These are phyloP conservation scores for Miltochrista miniata DNA, from an alignment of 2,888 invertebrate genomes.

Conservation along the genomic window DNA sequence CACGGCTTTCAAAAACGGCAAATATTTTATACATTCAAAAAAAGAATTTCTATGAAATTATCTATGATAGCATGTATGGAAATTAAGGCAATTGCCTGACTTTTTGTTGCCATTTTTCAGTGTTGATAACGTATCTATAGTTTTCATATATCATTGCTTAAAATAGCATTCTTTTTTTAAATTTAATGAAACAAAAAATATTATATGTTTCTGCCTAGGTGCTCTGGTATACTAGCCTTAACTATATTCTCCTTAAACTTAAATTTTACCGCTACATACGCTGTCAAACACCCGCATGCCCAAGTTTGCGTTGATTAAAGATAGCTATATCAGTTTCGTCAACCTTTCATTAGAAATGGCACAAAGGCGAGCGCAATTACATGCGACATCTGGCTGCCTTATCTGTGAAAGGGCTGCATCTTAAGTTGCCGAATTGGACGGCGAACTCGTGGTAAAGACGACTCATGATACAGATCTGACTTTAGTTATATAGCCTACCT, in stretches of 20 bases:
- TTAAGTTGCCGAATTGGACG: slow-evolving; percentile 50
- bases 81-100: no score
- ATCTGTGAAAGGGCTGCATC: slow-evolving; percentile 78
- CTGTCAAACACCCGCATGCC: slow-evolving; percentile 69
- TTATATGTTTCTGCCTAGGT: no score
- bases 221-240: neutral
- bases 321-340: slow-evolving; percentile 80
- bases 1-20: no score
- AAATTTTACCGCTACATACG: slow-evolving; percentile 38
- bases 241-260: neutral
- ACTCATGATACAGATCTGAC: slow-evolving; percentile 30
- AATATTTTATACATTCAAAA: no score
- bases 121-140: no score
- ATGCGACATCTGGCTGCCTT: slow-evolving; percentile 77
- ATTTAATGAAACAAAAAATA: no score
- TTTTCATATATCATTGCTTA: no score
- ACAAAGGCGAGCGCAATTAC: slow-evolving; percentile 79
- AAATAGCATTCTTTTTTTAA: no score
- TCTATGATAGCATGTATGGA: no score
- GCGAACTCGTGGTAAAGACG: slow-evolving; percentile 27
- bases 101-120: no score
- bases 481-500: slow-evolving; percentile 14
- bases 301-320: slow-evolving; percentile 81
- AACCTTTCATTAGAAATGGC: slow-evolving; percentile 77
- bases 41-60: no score